Percentiles rank a stretch among this genome's conserved stretches.
Evolutionary conservation across 2,113 vertebrate genomes (phyloP).

Genomic region (Ploceus nigricollis): DNA sequence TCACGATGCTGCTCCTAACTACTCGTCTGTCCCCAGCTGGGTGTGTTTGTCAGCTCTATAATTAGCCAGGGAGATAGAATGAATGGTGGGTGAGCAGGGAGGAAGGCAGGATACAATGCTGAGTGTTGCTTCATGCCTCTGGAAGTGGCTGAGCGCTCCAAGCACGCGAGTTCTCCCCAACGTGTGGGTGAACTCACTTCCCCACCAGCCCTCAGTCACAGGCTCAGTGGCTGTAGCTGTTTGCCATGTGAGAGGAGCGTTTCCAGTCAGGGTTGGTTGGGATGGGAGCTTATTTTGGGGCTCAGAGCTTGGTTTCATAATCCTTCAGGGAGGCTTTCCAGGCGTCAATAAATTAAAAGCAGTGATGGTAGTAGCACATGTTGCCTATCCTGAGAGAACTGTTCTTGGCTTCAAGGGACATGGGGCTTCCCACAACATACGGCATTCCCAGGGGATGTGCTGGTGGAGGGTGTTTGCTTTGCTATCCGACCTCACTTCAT

Average conservation of each 20-base stretch:
- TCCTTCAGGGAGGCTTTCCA: conserved; percentile 41
- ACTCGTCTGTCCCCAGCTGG: not conserved
- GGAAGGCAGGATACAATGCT: not conserved
- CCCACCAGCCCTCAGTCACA: not conserved
- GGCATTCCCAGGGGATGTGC: conserved; percentile 7
- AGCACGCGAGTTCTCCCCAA: not conserved
- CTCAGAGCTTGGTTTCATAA: conserved; percentile 36
- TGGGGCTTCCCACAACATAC: conserved; percentile 52
- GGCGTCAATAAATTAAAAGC: conserved; percentile 52
- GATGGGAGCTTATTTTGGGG: conserved; percentile 47
- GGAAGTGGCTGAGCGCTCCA: not conserved
- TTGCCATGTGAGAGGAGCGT: not conserved
- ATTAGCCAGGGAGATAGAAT: not conserved
- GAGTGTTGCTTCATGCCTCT: not conserved
- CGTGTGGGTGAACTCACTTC: not conserved
- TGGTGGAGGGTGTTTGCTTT: conserved; percentile 58
- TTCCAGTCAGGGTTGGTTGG: not conserved
- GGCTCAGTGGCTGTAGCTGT: not conserved
- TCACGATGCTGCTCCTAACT: not conserved
- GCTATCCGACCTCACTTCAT: conserved; percentile 51
- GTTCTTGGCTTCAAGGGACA: conserved; percentile 46
- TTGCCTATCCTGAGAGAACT: conserved; percentile 46
- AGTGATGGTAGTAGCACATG: conserved; percentile 49
- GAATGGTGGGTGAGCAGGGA: not conserved
- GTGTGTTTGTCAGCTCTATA: not conserved